These are phyloP conservation scores for Tetragonisca angustula DNA, from an alignment of 2,888 invertebrate genomes.

Conservation along the genomic window DNA sequence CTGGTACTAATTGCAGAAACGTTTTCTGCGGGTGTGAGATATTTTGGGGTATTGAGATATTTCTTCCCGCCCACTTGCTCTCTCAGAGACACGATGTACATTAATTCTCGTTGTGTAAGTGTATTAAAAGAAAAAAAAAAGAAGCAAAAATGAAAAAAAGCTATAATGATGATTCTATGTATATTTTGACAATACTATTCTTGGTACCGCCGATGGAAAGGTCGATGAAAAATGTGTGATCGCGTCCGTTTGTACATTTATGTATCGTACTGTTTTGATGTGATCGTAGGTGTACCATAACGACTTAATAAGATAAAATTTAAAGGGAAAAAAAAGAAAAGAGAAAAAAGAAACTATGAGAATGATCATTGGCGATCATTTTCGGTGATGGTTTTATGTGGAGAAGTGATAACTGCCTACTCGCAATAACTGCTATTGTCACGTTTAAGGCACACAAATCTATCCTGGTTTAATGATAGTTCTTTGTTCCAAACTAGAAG, in stretches of 20 bases:
- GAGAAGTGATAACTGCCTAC: slow-evolving; percentile 42
- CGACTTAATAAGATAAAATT: slow-evolving; percentile 39
- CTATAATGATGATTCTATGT: slow-evolving; percentile 74
- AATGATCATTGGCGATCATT: slow-evolving; percentile 19
- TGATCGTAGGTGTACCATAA: slow-evolving; percentile 68
- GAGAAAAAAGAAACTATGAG: not conserved
- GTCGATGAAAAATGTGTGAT: slow-evolving; percentile 68
- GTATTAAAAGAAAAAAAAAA: slow-evolving; percentile 52
- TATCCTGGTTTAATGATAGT: slow-evolving; percentile 34
- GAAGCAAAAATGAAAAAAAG: slow-evolving; percentile 32
- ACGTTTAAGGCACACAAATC: slow-evolving; percentile 25
- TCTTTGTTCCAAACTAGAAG: slow-evolving; percentile 24
- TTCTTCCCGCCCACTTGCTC: slow-evolving; percentile 59
- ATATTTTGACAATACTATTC: slow-evolving; percentile 82
- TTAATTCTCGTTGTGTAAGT: slow-evolving; percentile 74
- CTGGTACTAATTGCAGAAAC: slow-evolving; percentile 62
- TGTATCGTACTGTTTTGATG: slow-evolving; percentile 69
- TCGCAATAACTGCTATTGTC: slow-evolving; percentile 64
- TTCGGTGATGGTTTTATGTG: slow-evolving; percentile 26
- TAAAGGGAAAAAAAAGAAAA: slow-evolving; percentile 2
- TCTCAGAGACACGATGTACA: slow-evolving; percentile 76
- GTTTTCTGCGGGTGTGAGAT: slow-evolving; percentile 61
- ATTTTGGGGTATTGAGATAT: slow-evolving; percentile 51
- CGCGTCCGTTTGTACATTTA: slow-evolving; percentile 75
- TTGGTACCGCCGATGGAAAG: slow-evolving; percentile 69